These are phyloP conservation scores for Hemicentrotus pulcherrimus DNA, from an alignment of 35 echinoderm and acorn worm genomes.

Conservation along the genomic window DNA sequence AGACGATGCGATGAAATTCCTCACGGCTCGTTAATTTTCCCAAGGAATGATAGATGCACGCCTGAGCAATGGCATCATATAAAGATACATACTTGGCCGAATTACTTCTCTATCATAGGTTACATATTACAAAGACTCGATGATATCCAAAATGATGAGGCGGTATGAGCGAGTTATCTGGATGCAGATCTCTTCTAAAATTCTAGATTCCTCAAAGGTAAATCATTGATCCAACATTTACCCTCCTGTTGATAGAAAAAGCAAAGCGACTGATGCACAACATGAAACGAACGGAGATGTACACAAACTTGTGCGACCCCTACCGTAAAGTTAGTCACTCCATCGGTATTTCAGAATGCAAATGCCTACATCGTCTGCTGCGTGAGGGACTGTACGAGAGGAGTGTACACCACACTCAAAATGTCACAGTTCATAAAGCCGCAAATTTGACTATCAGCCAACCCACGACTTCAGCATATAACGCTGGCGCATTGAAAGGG, in stretches of 20 bases:
- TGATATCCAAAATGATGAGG: background rate
- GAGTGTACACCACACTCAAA: conserved; percentile 23
- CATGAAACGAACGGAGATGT: background rate
- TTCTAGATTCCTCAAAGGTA: background rate
- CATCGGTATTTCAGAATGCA: background rate
- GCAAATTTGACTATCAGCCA: background rate
- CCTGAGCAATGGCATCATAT: background rate
- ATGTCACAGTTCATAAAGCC: conserved; percentile 28
- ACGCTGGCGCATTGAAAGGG: background rate
- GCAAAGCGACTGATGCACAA: background rate
- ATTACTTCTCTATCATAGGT: background rate
- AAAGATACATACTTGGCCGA: conserved; percentile 8
- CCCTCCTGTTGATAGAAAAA: background rate
- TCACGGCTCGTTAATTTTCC: conserved; percentile 1
- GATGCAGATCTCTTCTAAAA: background rate
- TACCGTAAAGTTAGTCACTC: background rate
- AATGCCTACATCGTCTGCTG: background rate
- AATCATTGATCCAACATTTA: conserved; percentile 13
- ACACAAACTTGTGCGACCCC: background rate
- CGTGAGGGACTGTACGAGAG: background rate
- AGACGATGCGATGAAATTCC: background rate
- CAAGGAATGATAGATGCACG: background rate
- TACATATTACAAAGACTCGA: background rate
- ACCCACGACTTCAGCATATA: background rate
- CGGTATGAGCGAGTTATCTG: background rate